These are phyloP conservation scores for Anniella stebbinsi DNA, from an alignment of 2,797 vertebrate genomes.

Conservation along the genomic window DNA sequence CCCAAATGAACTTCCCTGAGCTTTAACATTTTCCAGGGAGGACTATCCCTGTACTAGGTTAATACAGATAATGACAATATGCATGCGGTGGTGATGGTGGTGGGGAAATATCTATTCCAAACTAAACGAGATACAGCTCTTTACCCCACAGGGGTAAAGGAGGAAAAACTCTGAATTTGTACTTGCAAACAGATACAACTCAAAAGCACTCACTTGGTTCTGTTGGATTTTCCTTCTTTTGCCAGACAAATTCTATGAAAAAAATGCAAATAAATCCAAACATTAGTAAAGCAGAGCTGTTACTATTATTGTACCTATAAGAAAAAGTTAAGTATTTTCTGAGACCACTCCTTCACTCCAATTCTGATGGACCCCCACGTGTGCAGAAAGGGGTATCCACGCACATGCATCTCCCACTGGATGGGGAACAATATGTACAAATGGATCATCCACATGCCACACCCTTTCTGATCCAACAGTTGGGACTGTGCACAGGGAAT, in stretches of 20 bases:
- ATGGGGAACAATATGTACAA: neutral
- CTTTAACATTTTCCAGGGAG: no score
- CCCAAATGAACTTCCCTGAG: no score
- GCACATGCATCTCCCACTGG: neutral
- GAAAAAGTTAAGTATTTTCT: no score
- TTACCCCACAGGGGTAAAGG: neutral
- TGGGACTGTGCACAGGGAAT: neutral
- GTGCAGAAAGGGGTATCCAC: neutral
- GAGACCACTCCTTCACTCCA: neutral
- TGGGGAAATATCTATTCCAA: neutral
- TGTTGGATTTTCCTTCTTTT: conserved; percentile 89
- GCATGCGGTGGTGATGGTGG: no score
- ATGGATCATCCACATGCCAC: neutral
- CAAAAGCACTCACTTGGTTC: conserved; percentile 84
- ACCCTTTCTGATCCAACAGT: neutral
- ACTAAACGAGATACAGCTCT: neutral
- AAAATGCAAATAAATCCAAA: conserved; percentile 48
- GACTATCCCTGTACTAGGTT: neutral
- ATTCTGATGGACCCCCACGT: neutral
- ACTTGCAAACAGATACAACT: conserved; percentile 44
- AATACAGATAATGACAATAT: neutral
- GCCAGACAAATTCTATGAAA: conserved; percentile 86
- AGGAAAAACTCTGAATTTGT: neutral
- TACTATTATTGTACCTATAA: no score
- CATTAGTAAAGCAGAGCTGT: neutral